Conservation (phyloP, 2,888 invertebrate genomes). For the Bimastos eiseni region DNA sequence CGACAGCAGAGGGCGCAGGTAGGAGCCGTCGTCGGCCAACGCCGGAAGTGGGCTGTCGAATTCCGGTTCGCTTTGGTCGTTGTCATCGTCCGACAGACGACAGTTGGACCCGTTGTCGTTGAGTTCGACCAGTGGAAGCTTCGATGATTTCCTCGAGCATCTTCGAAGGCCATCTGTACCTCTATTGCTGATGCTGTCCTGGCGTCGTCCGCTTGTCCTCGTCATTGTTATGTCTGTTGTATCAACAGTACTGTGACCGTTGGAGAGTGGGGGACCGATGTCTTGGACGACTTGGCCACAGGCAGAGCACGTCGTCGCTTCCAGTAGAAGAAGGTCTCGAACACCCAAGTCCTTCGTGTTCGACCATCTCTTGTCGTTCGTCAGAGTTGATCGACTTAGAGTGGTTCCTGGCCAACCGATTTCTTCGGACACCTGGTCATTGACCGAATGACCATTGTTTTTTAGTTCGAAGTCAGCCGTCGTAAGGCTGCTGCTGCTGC, state of each 20-base stretch:
- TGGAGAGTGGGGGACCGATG: neutral
- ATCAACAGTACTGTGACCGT: neutral
- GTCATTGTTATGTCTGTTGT: neutral
- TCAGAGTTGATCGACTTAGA: neutral
- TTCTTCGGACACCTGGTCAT: neutral
- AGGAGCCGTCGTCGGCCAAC: constrained; percentile 24
- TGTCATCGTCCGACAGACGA: neutral
- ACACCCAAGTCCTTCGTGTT: too few species aligned
- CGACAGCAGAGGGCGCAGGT: constrained; percentile 28
- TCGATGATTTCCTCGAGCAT: neutral
- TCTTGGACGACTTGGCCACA: neutral
- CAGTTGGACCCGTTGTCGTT: neutral
- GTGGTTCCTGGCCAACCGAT: neutral
- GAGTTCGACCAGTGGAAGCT: neutral
- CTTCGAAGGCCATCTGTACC: neutral
- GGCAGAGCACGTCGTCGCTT: neutral
- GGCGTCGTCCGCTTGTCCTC: neutral
- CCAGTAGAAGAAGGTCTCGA: neutral
- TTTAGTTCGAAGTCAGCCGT: neutral
- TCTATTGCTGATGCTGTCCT: neutral
- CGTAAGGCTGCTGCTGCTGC: neutral
- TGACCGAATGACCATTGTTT: neutral
- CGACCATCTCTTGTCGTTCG: neutral
- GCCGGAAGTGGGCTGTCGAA: neutral
- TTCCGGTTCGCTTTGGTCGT: constrained; percentile 15